Percentiles rank a stretch among this genome's conserved stretches.
These are phyloP conservation scores for Nemoura dubitans DNA, from an alignment of 2,888 invertebrate species.

Conservation along the genomic window DNA sequence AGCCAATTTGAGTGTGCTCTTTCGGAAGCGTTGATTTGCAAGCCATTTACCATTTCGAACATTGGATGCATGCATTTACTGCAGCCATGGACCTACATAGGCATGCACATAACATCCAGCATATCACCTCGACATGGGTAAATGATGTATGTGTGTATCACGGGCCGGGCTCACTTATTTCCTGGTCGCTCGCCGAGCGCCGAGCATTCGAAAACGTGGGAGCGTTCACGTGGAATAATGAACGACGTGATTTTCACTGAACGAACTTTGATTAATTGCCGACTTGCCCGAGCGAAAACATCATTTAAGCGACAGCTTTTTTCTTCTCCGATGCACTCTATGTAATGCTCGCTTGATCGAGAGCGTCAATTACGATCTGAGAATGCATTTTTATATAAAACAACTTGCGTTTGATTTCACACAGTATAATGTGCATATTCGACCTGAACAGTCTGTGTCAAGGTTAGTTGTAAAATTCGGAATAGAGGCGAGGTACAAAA, in stretches of 20 bases:
- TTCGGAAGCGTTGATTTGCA: conserved; percentile 27
- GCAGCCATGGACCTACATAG: background rate
- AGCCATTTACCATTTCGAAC: background rate
- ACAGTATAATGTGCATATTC: too few relatives aligned
- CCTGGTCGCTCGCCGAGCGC: background rate
- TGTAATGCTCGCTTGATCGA: background rate
- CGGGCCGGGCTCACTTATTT: background rate
- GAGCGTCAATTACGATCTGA: background rate
- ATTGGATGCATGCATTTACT: background rate
- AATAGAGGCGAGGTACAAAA: background rate
- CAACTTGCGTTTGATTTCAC: too few relatives aligned
- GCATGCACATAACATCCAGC: background rate
- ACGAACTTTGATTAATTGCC: background rate
- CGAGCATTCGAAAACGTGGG: background rate
- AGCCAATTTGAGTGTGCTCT: conserved; percentile 21
- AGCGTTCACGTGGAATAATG: background rate
- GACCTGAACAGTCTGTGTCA: background rate
- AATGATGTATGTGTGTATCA: background rate
- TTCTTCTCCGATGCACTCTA: background rate
- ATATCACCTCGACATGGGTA: background rate
- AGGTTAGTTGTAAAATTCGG: background rate
- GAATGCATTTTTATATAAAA: too few relatives aligned
- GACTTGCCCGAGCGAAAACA: background rate
- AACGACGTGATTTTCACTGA: background rate
- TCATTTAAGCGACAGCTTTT: background rate